These are phyloP conservation scores for Poecilia picta DNA, from an alignment of 2,797 vertebrate species.

Conservation along the genomic window DNA sequence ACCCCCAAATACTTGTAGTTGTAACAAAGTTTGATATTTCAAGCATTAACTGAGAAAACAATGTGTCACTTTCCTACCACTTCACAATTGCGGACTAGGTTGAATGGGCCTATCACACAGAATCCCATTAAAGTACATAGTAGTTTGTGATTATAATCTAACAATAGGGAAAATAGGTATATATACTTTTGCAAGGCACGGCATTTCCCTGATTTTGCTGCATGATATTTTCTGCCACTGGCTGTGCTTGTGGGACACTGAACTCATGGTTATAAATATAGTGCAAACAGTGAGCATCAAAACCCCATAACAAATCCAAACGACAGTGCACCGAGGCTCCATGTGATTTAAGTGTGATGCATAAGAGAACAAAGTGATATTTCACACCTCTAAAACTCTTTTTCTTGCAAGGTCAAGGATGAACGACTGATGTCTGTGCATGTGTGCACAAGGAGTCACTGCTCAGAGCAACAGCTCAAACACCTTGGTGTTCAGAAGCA, in stretches of 20 bases:
- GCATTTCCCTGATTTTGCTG: conserved; percentile 32
- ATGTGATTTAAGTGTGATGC: conserved; percentile 58
- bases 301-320: conserved; percentile 52
- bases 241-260: conserved; percentile 35
- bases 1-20: not conserved
- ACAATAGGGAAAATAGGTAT: not conserved
- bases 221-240: conserved; percentile 51
- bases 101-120: not conserved
- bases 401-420: conserved; percentile 59
- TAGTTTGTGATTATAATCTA: not conserved
- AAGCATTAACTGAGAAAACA: not conserved
- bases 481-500: conserved; percentile 15
- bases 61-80: not conserved
- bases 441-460: conserved; percentile 6
- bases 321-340: conserved; percentile 22
- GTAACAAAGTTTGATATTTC: not conserved
- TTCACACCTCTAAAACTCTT: conserved; percentile 35
- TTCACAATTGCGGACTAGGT: not conserved
- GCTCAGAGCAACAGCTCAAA: conserved; percentile 13
- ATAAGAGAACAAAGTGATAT: conserved; percentile 37
- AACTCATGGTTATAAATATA: conserved; percentile 68
- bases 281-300: conserved; percentile 57
- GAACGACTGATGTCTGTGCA: conserved; percentile 27
- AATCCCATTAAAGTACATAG: not conserved
- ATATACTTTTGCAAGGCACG: not conserved